These are phyloP conservation scores for Pseudochromis fuscus DNA, from an alignment of 2,797 vertebrate genomes.

Conservation along the genomic window DNA sequence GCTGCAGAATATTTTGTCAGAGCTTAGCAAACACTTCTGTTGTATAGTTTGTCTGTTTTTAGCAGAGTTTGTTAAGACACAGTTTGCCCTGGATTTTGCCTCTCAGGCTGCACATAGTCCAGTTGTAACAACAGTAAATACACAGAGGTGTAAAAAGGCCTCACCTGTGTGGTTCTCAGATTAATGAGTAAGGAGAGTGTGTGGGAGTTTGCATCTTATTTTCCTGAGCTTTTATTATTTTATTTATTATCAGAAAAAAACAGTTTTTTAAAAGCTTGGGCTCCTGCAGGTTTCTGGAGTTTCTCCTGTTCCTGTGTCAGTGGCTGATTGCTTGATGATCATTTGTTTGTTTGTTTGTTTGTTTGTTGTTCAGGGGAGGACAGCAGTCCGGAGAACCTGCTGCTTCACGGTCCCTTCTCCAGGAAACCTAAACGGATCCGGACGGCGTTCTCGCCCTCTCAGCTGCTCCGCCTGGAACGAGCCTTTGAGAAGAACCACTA, in stretches of 20 bases:
- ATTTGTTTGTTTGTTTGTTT: slow-evolving; percentile 3
- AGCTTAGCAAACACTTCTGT: no score
- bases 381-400: slow-evolving; percentile 91
- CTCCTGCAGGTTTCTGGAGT: no score
- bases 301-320: no score
- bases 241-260: no score
- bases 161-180: no score
- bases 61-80: no score
- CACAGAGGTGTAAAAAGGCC: background rate
- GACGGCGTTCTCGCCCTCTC: slow-evolving; percentile 95
- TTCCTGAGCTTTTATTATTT: no score
- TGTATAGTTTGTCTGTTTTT: no score
- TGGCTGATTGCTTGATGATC: background rate
- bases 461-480: slow-evolving; percentile 94
- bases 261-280: no score
- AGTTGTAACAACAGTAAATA: rapidly evolving
- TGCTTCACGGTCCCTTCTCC: slow-evolving; percentile 95
- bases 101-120: background rate
- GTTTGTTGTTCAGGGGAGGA: slow-evolving; percentile 90
- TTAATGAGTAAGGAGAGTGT: no score
- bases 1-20: no score
- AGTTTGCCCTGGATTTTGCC: slow-evolving; percentile 1
- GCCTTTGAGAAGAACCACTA: slow-evolving; percentile 99
- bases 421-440: slow-evolving; percentile 97
- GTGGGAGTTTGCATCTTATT: no score